phyloP scores from a whole-genome alignment of 2,113 vertebrate species.

The Serilophus lunatus region DNA sequence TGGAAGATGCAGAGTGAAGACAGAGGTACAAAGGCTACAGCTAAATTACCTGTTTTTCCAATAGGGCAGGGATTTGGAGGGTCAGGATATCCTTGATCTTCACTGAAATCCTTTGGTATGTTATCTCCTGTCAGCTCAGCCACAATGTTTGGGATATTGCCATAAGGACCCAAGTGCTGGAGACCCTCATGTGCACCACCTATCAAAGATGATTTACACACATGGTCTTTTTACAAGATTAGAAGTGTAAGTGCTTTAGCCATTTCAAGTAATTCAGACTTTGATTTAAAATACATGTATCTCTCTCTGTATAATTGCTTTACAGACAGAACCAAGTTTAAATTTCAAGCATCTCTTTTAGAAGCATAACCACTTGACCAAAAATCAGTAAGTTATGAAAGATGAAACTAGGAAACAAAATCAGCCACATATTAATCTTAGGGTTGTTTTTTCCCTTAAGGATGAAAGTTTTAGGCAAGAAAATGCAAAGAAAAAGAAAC shows the following conservation, averaged over 20 bases:
- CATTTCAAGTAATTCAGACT: neutral
- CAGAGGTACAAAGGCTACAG: neutral
- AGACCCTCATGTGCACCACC: conserved; percentile 96
- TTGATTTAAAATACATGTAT: neutral
- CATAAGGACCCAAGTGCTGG: conserved; percentile 96
- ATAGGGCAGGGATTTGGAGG: conserved; percentile 95
- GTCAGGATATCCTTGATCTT: conserved; percentile 96
- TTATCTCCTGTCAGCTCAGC: conserved; percentile 96
- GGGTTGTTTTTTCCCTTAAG: neutral
- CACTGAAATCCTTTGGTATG: conserved; percentile 91
- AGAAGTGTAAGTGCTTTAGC: neutral
- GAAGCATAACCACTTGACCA: neutral
- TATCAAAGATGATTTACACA: conserved; percentile 55
- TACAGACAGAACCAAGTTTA: neutral
- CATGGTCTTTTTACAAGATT: neutral
- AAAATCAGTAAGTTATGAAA: neutral
- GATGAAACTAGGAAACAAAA: neutral
- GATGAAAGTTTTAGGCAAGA: neutral
- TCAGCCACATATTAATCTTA: neutral
- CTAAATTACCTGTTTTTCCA: conserved; percentile 86
- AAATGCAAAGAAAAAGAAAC: neutral
- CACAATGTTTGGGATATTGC: conserved; percentile 97
- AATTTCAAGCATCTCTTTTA: neutral
- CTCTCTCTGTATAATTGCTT: neutral
- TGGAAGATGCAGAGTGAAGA: neutral